Evolutionary conservation across 2,113 vertebrate genomes (phyloP).

Genomic region (Narcine bancroftii): DNA sequence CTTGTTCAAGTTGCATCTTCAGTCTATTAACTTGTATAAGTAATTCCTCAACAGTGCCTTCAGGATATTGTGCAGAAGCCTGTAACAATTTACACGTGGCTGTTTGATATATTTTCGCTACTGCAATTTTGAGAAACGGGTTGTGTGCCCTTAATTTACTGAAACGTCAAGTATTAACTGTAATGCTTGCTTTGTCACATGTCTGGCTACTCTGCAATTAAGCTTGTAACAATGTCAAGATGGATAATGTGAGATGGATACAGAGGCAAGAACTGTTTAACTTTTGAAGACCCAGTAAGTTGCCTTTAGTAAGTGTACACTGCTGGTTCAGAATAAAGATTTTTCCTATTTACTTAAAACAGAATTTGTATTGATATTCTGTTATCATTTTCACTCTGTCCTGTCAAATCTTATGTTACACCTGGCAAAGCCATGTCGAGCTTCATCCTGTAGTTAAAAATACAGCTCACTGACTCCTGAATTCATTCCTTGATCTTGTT

Average conservation of each 20-base stretch:
- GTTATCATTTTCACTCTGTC: too few relatives aligned
- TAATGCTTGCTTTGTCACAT: not conserved
- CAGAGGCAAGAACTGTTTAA: not conserved
- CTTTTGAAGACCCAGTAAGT: slow-evolving; percentile 22
- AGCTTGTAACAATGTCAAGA: not conserved
- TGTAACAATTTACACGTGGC: not conserved
- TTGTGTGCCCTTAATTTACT: not conserved
- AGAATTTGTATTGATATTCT: not conserved
- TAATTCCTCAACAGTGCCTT: not conserved
- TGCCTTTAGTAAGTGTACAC: not conserved
- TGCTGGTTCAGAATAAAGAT: slow-evolving; percentile 23
- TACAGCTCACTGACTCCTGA: too few relatives aligned
- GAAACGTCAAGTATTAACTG: not conserved
- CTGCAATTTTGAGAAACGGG: not conserved
- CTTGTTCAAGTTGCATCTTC: not conserved
- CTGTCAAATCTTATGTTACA: too few relatives aligned
- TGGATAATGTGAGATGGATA: not conserved
- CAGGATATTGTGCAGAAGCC: not conserved
- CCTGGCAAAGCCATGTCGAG: too few relatives aligned
- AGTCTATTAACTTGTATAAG: not conserved
- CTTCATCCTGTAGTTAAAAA: too few relatives aligned
- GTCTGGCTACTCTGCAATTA: not conserved
- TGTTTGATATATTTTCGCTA: not conserved
- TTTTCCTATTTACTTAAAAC: not conserved
- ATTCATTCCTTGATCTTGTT: too few relatives aligned